phyloP scores from a whole-genome alignment of 2,888 invertebrate species.

The Deilephila elpenor region DNA sequence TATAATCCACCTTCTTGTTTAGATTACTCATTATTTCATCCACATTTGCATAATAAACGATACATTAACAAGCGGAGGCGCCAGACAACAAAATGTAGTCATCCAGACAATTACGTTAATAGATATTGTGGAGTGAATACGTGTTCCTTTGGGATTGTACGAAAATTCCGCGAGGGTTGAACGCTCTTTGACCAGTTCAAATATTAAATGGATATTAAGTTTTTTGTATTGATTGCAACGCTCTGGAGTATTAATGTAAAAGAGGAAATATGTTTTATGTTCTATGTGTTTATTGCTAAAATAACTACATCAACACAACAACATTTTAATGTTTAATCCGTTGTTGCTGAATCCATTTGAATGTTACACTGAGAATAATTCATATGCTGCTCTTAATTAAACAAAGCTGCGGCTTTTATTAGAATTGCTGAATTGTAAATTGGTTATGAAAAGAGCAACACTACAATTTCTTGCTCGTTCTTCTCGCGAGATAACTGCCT shows the following conservation, averaged over 20 bases:
- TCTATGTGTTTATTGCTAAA: neutral
- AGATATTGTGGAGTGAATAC: neutral
- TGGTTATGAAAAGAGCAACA: too few species aligned
- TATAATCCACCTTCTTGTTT: too few species aligned
- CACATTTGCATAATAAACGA: neutral
- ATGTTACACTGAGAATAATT: too few species aligned
- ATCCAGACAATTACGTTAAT: slow-evolving; percentile 10
- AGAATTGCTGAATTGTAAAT: too few species aligned
- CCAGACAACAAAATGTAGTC: neutral
- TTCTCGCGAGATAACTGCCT: too few species aligned
- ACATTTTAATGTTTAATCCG: too few species aligned
- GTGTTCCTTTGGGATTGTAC: neutral
- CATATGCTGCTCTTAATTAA: too few species aligned
- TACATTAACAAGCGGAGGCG: neutral
- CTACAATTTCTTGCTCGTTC: too few species aligned
- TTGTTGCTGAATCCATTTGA: too few species aligned
- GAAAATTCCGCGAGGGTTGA: neutral
- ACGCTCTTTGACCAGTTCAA: neutral
- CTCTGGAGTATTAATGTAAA: neutral
- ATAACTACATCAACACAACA: too few species aligned
- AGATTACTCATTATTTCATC: neutral
- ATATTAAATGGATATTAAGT: neutral
- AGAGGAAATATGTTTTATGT: neutral
- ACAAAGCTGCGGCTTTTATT: too few species aligned
- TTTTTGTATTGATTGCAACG: neutral